phyloP scores from a whole-genome alignment of 2,888 invertebrate species.

The Ennomos quercinarius region DNA sequence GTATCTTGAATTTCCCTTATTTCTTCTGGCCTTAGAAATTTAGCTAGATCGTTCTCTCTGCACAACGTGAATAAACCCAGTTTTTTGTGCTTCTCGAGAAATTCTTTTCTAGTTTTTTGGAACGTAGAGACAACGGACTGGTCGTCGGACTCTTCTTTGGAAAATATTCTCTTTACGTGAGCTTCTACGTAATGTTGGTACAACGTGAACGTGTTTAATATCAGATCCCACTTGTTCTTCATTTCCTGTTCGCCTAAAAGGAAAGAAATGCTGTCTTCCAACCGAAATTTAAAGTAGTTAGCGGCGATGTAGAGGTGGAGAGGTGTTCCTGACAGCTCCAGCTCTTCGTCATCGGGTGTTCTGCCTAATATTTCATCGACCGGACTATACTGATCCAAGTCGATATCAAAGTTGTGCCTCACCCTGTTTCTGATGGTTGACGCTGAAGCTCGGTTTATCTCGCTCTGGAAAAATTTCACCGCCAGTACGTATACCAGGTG shows the following conservation, averaged over 20 bases:
- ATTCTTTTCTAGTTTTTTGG: conserved; percentile 30
- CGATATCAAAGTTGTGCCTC: conserved; percentile 41
- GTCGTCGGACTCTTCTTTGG: conserved; percentile 33
- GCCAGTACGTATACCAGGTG: conserved; percentile 47
- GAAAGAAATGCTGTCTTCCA: conserved; percentile 46
- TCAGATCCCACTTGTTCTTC: conserved; percentile 42
- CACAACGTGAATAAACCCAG: conserved; percentile 52
- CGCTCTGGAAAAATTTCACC: conserved; percentile 46
- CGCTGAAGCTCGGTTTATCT: conserved; percentile 45
- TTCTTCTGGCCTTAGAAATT: conserved; percentile 46
- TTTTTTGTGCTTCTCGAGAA: conserved; percentile 49
- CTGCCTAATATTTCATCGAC: conserved; percentile 45
- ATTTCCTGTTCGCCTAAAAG: conserved; percentile 37
- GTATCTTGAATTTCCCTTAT: conserved; percentile 45
- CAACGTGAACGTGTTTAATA: conserved; percentile 41
- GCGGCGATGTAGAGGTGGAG: conserved; percentile 53
- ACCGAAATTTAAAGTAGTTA: conserved; percentile 49
- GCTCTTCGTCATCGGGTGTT: conserved; percentile 39
- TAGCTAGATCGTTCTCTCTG: conserved; percentile 46
- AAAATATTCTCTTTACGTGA: conserved; percentile 45
- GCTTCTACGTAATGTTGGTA: conserved; percentile 48
- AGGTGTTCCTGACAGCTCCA: conserved; percentile 51
- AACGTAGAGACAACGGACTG: conserved; percentile 26
- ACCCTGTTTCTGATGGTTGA: conserved; percentile 42
- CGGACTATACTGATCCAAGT: conserved; percentile 39